These are phyloP conservation scores for Indicator indicator DNA, from an alignment of 2,113 vertebrate species.

Conservation along the genomic window DNA sequence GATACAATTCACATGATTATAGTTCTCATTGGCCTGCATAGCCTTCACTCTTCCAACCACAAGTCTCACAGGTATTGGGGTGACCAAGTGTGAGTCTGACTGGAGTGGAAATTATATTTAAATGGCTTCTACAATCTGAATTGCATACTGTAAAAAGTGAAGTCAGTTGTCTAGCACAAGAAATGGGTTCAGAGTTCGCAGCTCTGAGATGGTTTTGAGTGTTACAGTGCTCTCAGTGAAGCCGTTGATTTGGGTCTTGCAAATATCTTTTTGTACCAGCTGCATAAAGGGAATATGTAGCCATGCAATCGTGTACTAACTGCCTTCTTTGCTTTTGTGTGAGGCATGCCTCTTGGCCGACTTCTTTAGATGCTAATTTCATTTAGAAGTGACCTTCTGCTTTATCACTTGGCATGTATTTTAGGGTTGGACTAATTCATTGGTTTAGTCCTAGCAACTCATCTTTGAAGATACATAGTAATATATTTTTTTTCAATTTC, in stretches of 20 bases:
- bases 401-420: background rate
- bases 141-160: background rate
- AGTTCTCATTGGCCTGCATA: background rate
- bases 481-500: background rate
- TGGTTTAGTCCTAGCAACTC: background rate
- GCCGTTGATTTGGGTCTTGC: background rate
- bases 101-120: background rate
- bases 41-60: background rate
- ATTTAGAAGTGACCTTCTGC: background rate
- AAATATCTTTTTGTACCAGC: background rate
- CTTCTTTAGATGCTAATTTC: background rate
- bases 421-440: background rate
- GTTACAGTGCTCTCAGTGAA: background rate
- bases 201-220: background rate
- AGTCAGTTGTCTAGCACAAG: background rate
- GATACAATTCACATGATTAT: background rate
- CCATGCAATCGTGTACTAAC: rapidly evolving
- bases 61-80: background rate
- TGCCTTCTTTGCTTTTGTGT: background rate
- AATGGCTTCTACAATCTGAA: background rate
- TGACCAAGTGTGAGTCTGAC: background rate
- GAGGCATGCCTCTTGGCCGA: background rate
- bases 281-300: background rate
- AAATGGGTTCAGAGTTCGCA: background rate
- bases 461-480: background rate